Evolutionary conservation across 2,888 invertebrate species (phyloP).

Genomic region (Dolichomitus sp.): DNA sequence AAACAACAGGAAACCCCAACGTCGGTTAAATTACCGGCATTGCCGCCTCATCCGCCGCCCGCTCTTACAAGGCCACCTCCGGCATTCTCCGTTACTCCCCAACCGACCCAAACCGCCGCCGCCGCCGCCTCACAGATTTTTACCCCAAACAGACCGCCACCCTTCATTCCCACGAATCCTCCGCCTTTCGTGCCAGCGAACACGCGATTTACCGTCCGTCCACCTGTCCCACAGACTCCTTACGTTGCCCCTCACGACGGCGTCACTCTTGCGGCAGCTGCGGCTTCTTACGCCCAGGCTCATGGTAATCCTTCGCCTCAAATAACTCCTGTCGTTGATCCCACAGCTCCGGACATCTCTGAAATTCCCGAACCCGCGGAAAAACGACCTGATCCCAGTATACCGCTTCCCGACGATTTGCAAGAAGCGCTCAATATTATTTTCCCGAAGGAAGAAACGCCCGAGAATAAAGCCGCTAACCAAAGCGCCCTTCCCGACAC

Average conservation of each 20-base stretch:
- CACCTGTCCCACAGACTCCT: conserved; percentile 69
- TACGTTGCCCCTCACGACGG: conserved; percentile 73
- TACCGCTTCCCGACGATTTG: conserved; percentile 89
- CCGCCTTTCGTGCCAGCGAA: conserved; percentile 76
- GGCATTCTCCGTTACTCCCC: conserved; percentile 67
- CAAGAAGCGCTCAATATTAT: conserved; percentile 90
- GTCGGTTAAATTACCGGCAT: conserved; percentile 53
- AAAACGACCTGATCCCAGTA: conserved; percentile 85
- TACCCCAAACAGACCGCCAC: conserved; percentile 77
- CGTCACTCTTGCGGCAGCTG: conserved; percentile 62
- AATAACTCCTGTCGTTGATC: conserved; percentile 72
- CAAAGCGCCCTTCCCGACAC: conserved; percentile 76
- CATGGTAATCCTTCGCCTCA: conserved; percentile 82
- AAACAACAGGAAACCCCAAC: conserved; percentile 58
- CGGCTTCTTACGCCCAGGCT: conserved; percentile 71
- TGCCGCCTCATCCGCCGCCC: conserved; percentile 70
- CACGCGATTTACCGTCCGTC: conserved; percentile 70
- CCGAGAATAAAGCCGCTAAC: conserved; percentile 76
- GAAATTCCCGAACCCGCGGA: conserved; percentile 85
- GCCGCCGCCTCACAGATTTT: conserved; percentile 66
- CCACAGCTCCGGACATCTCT: conserved; percentile 62
- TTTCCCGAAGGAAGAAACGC: conserved; percentile 88
- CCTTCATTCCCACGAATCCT: conserved; percentile 77
- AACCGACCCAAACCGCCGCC: conserved; percentile 20
- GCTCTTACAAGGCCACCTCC: conserved; percentile 75